Base-by-base conservation (phyloP, 2,888 invertebrate species). In the Euplagia quadripunctaria region DNA sequence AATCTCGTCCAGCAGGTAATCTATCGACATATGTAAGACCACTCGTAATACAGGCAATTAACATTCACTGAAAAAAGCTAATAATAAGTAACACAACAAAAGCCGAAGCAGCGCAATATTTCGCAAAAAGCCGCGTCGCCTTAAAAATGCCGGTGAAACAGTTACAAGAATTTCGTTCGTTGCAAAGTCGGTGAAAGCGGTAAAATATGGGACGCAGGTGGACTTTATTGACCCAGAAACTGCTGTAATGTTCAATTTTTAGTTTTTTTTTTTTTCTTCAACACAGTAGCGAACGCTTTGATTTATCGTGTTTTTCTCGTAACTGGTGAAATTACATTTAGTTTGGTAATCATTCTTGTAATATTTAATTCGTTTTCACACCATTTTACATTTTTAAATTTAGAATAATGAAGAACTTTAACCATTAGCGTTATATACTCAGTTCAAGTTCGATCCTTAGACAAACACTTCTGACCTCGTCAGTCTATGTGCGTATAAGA, bases 161-260 rank as follows among this genome's bases (percentile, higher is more conserved):
- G 72, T 82, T 74, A 64, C 71, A 82, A 79, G 68, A 81, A 64
- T 75, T 83, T 82, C 63, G 70, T 65, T 68, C 46, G 20, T 42
- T 73, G 63, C 67, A 43, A 67, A 77, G 77, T 61, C 20, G 16
- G 66, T 74, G 66, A 72, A 63, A 76, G 68, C 71, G 58, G 67
- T 84, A 74, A 84, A 80, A 79, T 83, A 84, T 82, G 43, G 78
- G 71, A 46, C 69, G 66, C 84, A 84, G 84, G 84, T 84, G 85
- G 82, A 73, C 64, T 83, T 82, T 83, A 84, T 82, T 79, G 79
- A 79, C 77, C 72, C 70, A 81, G 75, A 76, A 84, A 83, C 71
- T 77, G 80, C 71, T 83, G 72, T 70, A 80, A 76, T 77, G 79
- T 77, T 46, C 67, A 79, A 79, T 76, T 82, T 79, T 68, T 17